A percentile compares a stretch with the other conserved stretches of the same genome.
phyloP scores from a whole-genome alignment of 2,797 vertebrate genomes.

The Platyrinchus mystaceus region DNA sequence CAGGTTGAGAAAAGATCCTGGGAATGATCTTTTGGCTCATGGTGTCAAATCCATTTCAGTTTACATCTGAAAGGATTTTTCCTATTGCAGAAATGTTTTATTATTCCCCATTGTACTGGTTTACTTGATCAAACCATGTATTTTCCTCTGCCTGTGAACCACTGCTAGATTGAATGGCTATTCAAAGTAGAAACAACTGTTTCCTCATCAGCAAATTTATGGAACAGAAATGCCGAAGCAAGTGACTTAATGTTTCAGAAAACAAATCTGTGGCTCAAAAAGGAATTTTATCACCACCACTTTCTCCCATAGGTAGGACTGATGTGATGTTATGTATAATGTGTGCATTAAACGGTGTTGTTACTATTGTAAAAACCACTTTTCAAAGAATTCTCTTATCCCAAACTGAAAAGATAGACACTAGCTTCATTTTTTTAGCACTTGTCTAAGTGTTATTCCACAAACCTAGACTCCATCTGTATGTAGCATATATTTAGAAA shows the following conservation, averaged over 20 bases:
- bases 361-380: neutral
- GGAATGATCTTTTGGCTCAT: neutral
- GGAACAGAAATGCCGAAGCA: neutral
- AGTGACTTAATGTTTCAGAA: neutral
- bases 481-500: slow-evolving; percentile 38
- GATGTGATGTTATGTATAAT: neutral
- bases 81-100: neutral
- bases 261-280: neutral
- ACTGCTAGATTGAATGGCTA: neutral
- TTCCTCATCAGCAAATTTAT: slow-evolving; percentile 9
- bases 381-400: neutral
- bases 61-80: neutral
- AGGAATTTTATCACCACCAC: neutral
- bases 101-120: neutral
- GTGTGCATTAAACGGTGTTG: neutral
- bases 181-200: neutral
- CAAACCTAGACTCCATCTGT: slow-evolving; percentile 58
- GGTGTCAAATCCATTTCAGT: neutral
- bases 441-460: slow-evolving; percentile 60
- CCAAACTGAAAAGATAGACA: neutral
- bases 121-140: neutral
- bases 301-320: neutral
- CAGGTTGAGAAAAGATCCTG: neutral
- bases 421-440: slow-evolving; percentile 43
- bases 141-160: neutral